Percentiles rank a stretch among this genome's conserved stretches.
Conservation (phyloP, 1,140 invertebrate species). For the Calycopis cecrops region DNA sequence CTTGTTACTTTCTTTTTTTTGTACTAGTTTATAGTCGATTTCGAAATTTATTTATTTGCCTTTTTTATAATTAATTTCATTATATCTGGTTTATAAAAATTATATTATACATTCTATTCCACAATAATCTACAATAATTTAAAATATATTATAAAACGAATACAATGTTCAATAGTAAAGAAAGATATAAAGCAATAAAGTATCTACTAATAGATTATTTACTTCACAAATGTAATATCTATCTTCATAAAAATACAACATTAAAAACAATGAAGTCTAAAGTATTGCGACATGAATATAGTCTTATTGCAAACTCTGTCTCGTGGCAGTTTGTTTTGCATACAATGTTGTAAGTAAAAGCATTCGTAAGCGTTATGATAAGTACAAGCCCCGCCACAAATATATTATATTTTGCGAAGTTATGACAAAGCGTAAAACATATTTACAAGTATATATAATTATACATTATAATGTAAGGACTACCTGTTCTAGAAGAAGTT, state of each 20-base stretch:
- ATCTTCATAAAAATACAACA: constrained; percentile 31
- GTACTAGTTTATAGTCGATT: too few species aligned
- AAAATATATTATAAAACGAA: too few species aligned
- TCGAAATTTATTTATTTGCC: too few species aligned
- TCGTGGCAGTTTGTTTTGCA: constrained; percentile 68
- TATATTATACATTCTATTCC: too few species aligned
- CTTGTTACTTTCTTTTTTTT: too few species aligned
- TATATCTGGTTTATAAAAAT: too few species aligned
- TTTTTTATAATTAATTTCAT: too few species aligned
- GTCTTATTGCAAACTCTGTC: constrained; percentile 58
- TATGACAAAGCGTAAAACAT: constrained; percentile 23
- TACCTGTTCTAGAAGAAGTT: constrained; percentile 65
- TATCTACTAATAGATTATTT: constrained; percentile 1
- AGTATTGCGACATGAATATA: constrained; percentile 1
- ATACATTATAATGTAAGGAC: constrained; percentile 44
- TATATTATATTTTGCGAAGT: constrained; percentile 33
- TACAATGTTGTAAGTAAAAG: constrained; percentile 37
- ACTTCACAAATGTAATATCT: too few species aligned
- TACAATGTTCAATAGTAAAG: too few species aligned
- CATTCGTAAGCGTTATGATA: constrained; percentile 51
- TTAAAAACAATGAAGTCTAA: constrained; percentile 28
- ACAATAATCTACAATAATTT: too few species aligned
- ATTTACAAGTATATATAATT: constrained; percentile 57
- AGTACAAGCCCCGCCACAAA: constrained; percentile 46
- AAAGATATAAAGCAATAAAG: neutral